These are phyloP conservation scores for Notarius quadriscutis DNA, from an alignment of 2,113 vertebrate genomes.

Conservation along the genomic window DNA sequence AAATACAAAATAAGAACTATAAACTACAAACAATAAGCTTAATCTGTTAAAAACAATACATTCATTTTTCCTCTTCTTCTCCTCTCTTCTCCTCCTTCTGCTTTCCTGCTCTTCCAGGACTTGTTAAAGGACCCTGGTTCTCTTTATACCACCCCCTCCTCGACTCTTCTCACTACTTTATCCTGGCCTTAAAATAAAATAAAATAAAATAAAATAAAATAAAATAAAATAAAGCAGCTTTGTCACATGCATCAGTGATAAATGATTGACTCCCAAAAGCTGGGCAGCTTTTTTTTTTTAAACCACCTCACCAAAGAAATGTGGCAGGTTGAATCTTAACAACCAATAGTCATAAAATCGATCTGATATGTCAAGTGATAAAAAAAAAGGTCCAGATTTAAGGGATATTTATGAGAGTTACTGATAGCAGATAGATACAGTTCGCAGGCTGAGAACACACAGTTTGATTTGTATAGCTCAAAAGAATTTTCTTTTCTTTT, in stretches of 20 bases:
- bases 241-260: conserved; percentile 69
- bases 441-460: too few relatives aligned
- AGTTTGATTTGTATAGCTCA: not conserved
- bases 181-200: not conserved
- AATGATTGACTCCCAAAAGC: conserved; percentile 22
- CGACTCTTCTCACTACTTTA: conserved; percentile 48
- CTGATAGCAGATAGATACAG: too few relatives aligned
- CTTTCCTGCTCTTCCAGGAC: conserved; percentile 78
- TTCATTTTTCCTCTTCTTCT: too few relatives aligned
- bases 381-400: conserved; percentile 41
- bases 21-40: too few relatives aligned
- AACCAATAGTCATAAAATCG: conserved; percentile 41
- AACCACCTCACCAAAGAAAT: conserved; percentile 20
- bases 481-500: not conserved
- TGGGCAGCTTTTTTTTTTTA: not conserved
- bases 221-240: conserved; percentile 62
- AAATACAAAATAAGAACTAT: too few relatives aligned
- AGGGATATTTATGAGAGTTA: conserved; percentile 31
- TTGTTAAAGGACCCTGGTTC: conserved; percentile 77
- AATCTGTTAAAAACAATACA: too few relatives aligned
- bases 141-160: conserved; percentile 79
- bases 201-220: not conserved
- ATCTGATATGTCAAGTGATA: conserved; percentile 47
- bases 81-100: conserved; percentile 49
- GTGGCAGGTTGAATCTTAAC: conserved; percentile 40